Conservation (phyloP, 2,113 vertebrate genomes). For the Lutjanus erythropterus region DNA sequence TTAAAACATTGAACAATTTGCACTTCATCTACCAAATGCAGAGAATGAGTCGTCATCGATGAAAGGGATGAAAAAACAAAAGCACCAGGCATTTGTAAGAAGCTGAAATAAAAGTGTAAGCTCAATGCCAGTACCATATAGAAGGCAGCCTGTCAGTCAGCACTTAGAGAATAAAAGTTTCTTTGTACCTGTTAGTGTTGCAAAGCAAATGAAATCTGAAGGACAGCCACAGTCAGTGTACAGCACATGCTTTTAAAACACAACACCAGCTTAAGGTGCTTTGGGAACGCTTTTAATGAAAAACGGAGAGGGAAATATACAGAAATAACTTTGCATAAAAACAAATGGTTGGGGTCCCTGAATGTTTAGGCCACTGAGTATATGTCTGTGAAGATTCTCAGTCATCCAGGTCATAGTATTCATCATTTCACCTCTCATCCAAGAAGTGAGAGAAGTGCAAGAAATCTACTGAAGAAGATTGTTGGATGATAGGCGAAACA, state of each 20-base stretch:
- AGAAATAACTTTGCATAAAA: neutral
- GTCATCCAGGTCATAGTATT: too few relatives aligned
- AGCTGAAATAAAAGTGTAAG: neutral
- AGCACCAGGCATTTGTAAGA: too few relatives aligned
- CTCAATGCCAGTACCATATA: neutral
- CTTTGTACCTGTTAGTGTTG: neutral
- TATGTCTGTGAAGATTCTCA: too few relatives aligned
- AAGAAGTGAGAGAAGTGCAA: too few relatives aligned
- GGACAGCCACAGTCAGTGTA: slow-evolving; percentile 14
- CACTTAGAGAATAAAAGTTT: neutral
- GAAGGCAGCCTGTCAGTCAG: neutral
- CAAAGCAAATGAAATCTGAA: slow-evolving; percentile 32
- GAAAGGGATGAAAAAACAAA: neutral
- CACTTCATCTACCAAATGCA: neutral
- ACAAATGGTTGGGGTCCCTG: neutral
- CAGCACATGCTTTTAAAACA: neutral
- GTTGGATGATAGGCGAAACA: too few relatives aligned
- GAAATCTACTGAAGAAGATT: too few relatives aligned
- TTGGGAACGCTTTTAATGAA: neutral
- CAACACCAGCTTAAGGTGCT: neutral
- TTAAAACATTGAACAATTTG: neutral
- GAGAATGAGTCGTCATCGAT: neutral
- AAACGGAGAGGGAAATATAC: neutral
- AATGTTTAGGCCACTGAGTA: neutral
- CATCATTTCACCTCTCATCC: too few relatives aligned